Conservation (phyloP, 2,888 invertebrate species). For the Drosophila borborema region DNA sequence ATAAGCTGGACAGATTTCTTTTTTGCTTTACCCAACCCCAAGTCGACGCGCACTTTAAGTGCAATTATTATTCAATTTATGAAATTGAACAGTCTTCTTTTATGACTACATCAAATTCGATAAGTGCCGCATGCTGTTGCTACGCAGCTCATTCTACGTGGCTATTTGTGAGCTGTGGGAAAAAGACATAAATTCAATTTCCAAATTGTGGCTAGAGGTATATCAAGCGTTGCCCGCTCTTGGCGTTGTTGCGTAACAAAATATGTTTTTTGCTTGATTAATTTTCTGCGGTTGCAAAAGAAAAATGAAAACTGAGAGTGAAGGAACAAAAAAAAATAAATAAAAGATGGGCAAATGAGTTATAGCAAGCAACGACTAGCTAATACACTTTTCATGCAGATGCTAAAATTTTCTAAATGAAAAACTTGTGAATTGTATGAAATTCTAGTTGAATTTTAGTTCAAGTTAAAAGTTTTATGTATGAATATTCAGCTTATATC, state of each 20-base stretch:
- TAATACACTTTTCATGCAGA: not conserved
- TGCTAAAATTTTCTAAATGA: not conserved
- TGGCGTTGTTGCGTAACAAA: conserved; percentile 56
- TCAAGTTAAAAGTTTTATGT: not conserved
- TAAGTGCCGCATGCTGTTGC: conserved; percentile 45
- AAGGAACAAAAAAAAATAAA: conserved; percentile 8
- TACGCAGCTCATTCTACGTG: not conserved
- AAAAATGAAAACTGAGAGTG: not conserved
- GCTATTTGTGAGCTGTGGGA: conserved; percentile 18
- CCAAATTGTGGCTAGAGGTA: conserved; percentile 39
- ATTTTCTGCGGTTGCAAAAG: conserved; percentile 60
- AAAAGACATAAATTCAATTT: conserved; percentile 70
- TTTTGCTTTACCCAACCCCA: not conserved
- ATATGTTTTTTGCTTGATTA: conserved; percentile 72
- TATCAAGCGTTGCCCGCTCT: conserved; percentile 31
- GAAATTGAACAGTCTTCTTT: conserved; percentile 71
- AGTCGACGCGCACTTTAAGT: not conserved
- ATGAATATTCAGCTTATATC: not conserved
- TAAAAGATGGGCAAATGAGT: not conserved
- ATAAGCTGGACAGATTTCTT: conserved; percentile 50
- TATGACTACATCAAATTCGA: conserved; percentile 64
- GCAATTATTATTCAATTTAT: conserved; percentile 74
- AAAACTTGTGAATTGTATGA: not conserved
- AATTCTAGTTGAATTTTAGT: not conserved
- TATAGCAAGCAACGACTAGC: not conserved